Base-by-base conservation (phyloP, 2,888 invertebrate genomes). In the Limnephilus marmoratus region DNA sequence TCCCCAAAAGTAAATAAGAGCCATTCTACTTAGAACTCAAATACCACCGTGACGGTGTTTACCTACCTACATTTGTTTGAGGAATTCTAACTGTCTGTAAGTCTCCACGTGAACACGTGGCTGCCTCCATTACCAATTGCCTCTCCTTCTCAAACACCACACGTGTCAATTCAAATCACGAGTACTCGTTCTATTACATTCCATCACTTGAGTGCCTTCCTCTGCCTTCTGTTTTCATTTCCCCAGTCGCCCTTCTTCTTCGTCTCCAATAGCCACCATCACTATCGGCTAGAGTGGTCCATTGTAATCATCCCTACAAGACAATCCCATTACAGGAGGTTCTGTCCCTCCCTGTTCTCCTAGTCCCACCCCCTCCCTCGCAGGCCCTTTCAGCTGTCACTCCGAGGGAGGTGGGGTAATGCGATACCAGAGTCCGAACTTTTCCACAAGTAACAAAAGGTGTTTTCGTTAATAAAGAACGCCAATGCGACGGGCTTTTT, bases 221-320 rank as follows among this genome's bases (percentile, higher is more conserved):
- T 83, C 83, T 83, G 34, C 82, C 15, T 83, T 24, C 83, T 41
- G 83, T 83, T 18, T 83, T 83, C 87, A 11, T 80, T 34, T 80
- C 81, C 81, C 88, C 68, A 68, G 53, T 31, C 53, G n/a, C 31
- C 53, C 53, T 12, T 49, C 15, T 45, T 53, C 88, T 45, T 53
- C 88, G 31, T 37, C 88, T 34, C 88, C 88, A 18, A 80, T 34
- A 81, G 87, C 37, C 87, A 80, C 82, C 53, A 34, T 24, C 90
- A 90, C 90, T 91, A 95, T 95, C 94, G 95, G 94, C 94, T 94
- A 94, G 94, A 95, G 95, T 95, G 95, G 94, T 94, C 94, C 94
- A 95, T 95, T 95, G 95, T 95, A 95, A 95, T 95, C 95, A 94
- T 94, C 94, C 94, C 94, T 95, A 95, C 95, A 95, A 95, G 95